Percentiles rank a stretch among this genome's conserved stretches.
Evolutionary conservation across 2,113 vertebrate genomes (phyloP).

Genomic region (Chrysemys picta): DNA sequence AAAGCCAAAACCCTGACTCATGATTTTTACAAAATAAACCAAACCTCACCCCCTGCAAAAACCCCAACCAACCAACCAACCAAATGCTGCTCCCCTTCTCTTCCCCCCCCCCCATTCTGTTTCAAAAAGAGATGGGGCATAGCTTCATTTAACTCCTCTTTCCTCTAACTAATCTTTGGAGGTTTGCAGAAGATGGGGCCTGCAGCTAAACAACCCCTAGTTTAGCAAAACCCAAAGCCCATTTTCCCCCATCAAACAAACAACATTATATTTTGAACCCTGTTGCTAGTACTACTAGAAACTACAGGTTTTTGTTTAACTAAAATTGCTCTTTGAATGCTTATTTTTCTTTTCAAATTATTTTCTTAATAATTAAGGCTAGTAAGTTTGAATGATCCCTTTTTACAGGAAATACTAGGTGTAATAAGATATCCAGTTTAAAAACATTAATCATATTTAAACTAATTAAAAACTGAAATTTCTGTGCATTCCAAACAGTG

Average conservation of each 20-base stretch:
- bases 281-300: slow-evolving; percentile 32
- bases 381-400: slow-evolving; percentile 44
- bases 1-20: not conserved
- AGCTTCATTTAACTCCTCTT: not conserved
- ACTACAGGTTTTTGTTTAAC: slow-evolving; percentile 73
- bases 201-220: not conserved
- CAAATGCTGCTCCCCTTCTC: too few relatives aligned
- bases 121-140: not conserved
- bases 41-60: rapidly evolving
- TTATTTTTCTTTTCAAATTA: slow-evolving; percentile 63
- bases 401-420: slow-evolving; percentile 35
- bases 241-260: slow-evolving; percentile 55
- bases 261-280: slow-evolving; percentile 65
- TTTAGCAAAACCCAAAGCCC: rapidly evolving
- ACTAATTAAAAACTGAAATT: slow-evolving; percentile 80
- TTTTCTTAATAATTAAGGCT: slow-evolving; percentile 72
- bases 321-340: slow-evolving; percentile 68
- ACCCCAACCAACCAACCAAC: not conserved
- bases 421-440: slow-evolving; percentile 66
- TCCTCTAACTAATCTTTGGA: not conserved
- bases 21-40: not conserved
- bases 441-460: slow-evolving; percentile 74
- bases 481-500: slow-evolving; percentile 68
- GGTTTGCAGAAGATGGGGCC: not conserved
- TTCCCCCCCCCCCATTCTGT: not conserved